A percentile compares a stretch with the other conserved stretches of the same genome.
Evolutionary conservation across 2,113 vertebrate species (phyloP).

Genomic region (Triplophysa siluroides): DNA sequence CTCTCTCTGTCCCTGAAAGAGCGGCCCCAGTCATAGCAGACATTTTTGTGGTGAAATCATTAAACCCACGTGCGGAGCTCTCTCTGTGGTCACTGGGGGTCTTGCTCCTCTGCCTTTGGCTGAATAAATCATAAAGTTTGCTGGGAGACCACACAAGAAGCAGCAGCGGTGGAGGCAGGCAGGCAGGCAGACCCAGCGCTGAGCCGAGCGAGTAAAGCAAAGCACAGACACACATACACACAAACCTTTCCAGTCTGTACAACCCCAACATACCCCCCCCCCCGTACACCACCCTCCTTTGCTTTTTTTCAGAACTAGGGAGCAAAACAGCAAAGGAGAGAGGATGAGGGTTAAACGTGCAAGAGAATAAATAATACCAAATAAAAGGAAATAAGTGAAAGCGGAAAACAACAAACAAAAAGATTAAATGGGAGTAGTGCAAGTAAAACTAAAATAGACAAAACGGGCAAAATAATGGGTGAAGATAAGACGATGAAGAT

Average conservation of each 20-base stretch:
- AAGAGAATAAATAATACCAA: constrained; percentile 17
- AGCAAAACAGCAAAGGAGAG: constrained; percentile 71
- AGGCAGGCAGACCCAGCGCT: constrained; percentile 64
- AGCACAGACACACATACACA: constrained; percentile 69
- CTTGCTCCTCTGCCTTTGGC: constrained; percentile 99
- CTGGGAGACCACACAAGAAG: constrained; percentile 98
- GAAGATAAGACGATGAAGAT: constrained; percentile 24
- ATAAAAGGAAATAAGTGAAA: constrained; percentile 16
- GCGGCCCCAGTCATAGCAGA: constrained; percentile 96
- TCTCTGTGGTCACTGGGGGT: constrained; percentile 99
- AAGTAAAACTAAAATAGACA: constrained; percentile 63
- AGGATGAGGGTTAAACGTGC: constrained; percentile 30
- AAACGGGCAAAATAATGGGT: constrained; percentile 38
- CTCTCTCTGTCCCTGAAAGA: constrained; percentile 40
- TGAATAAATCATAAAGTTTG: constrained; percentile 99
- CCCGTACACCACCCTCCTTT: constrained; percentile 70
- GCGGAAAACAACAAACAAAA: neutral
- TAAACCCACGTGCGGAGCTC: constrained; percentile 99
- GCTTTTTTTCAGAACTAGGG: constrained; percentile 89
- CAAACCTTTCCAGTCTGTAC: constrained; percentile 45
- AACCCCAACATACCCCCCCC: neutral
- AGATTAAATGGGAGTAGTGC: neutral
- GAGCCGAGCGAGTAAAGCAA: constrained; percentile 79
- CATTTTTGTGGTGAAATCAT: constrained; percentile 99
- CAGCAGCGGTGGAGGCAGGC: constrained; percentile 57